A percentile compares a stretch with the other conserved stretches of the same genome.
These are phyloP conservation scores for Hemicentrotus pulcherrimus DNA, from an alignment of 35 echinoderm and acorn worm genomes.

Conservation along the genomic window DNA sequence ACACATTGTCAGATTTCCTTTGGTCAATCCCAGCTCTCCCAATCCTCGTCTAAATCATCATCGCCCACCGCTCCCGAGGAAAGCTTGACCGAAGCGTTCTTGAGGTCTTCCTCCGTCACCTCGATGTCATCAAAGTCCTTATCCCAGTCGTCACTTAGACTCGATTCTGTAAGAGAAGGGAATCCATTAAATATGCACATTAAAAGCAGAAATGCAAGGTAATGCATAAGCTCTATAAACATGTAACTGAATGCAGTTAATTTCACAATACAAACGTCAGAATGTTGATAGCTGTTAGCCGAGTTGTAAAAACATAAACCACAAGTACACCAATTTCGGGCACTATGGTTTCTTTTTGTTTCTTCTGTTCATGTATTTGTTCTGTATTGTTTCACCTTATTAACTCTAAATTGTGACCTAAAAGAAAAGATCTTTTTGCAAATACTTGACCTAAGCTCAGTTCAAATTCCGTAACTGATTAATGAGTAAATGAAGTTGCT, in stretches of 20 bases:
- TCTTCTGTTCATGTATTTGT: too few species aligned
- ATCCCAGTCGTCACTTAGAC: conserved; percentile 97
- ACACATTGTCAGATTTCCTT: not conserved
- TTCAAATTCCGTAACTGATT: too few species aligned
- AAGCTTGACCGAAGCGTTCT: conserved; percentile 62
- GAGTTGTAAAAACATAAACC: not conserved
- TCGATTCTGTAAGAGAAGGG: conserved; percentile 54
- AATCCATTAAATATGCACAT: not conserved
- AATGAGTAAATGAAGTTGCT: too few species aligned
- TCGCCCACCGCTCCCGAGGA: conserved; percentile 57
- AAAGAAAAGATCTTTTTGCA: too few species aligned
- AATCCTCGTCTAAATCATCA: conserved; percentile 80
- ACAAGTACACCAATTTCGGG: not conserved
- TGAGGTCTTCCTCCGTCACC: conserved; percentile 93
- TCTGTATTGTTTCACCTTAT: too few species aligned
- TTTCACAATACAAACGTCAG: not conserved
- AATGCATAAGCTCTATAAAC: not conserved
- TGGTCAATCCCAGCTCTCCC: conserved; percentile 96
- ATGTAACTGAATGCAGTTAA: too few species aligned
- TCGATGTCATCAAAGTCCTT: conserved; percentile 99
- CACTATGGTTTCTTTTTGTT: not conserved
- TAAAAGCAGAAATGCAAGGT: not conserved
- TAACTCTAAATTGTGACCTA: too few species aligned
- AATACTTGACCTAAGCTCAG: too few species aligned
- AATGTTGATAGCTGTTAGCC: not conserved